Conservation (phyloP, 37 sponge, comb jelly and placozoan species). For the Dysidea cf. avara region DNA sequence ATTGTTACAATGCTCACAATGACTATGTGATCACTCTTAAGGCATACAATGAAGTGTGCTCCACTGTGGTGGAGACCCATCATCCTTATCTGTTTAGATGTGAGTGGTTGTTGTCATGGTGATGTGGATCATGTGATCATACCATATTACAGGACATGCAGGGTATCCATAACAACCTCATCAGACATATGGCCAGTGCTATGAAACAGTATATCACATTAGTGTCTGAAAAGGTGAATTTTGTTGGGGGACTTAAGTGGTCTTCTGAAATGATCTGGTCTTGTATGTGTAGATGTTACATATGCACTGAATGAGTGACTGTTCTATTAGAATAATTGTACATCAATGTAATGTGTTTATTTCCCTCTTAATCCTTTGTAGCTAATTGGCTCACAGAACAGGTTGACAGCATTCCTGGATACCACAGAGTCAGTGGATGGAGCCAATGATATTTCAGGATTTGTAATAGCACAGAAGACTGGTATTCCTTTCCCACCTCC, state of each 20-base stretch:
- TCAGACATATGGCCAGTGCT: conserved; percentile 23
- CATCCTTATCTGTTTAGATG: conserved; percentile 14
- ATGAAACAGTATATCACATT: conserved; percentile 28
- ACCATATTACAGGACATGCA: conserved; percentile 46
- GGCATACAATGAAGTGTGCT: conserved; percentile 47
- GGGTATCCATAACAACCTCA: conserved; percentile 57
- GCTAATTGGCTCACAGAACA: conserved; percentile 1
- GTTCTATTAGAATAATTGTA: too few relatives aligned
- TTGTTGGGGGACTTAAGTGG: too few relatives aligned
- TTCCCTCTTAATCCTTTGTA: too few relatives aligned
- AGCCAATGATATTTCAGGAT: conserved; percentile 10
- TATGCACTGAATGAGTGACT: too few relatives aligned
- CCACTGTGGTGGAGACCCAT: conserved; percentile 42
- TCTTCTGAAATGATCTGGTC: neutral
- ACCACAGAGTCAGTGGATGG: neutral
- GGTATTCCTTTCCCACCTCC: too few relatives aligned
- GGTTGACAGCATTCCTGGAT: conserved; percentile 5
- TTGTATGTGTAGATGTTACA: neutral
- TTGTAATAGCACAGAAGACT: conserved; percentile 37
- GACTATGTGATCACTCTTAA: conserved; percentile 46
- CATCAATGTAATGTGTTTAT: too few relatives aligned
- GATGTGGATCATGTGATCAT: neutral
- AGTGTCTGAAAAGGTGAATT: conserved; percentile 32
- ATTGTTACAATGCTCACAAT: conserved; percentile 75
- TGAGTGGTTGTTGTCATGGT: neutral